Evolutionary conservation across 2,888 invertebrate genomes (phyloP).

Genomic region (Plebejus argus): DNA sequence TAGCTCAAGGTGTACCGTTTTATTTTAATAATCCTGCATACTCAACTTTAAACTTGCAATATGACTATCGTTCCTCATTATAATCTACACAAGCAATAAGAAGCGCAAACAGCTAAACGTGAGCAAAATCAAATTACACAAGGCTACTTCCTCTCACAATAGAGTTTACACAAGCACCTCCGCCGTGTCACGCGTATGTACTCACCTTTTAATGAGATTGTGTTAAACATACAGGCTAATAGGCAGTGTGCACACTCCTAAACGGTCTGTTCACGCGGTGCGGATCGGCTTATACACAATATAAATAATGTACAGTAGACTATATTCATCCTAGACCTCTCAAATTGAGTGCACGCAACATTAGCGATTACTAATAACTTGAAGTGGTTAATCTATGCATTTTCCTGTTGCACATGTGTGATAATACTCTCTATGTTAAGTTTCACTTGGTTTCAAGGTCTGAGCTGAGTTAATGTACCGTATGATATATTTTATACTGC

Average conservation of each 20-base stretch:
- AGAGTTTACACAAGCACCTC: constrained; percentile 24
- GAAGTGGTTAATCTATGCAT: no score
- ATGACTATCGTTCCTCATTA: no score
- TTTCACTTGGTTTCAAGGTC: not conserved
- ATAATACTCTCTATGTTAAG: no score
- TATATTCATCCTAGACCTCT: not conserved
- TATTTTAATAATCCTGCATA: no score
- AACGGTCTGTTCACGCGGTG: constrained; percentile 38
- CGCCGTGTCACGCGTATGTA: not conserved
- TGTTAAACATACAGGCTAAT: constrained; percentile 42
- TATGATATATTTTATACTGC: constrained; percentile 17
- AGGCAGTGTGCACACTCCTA: constrained; percentile 40
- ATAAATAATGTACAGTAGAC: not conserved
- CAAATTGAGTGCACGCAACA: no score
- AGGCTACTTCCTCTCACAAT: constrained; percentile 31
- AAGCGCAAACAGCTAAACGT: not conserved
- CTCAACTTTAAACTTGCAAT: no score
- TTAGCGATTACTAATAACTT: no score
- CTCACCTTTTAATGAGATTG: constrained; percentile 43
- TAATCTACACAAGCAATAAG: not conserved
- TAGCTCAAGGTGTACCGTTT: no score
- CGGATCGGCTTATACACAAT: not conserved
- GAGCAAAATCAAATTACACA: constrained; percentile 40
- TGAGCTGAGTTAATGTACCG: not conserved
- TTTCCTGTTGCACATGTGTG: no score